Evolutionary conservation across 2,888 invertebrate species (phyloP), one percentile per base, ranked within the genome.

Genomic region (Allolobophora icterica): DNA sequence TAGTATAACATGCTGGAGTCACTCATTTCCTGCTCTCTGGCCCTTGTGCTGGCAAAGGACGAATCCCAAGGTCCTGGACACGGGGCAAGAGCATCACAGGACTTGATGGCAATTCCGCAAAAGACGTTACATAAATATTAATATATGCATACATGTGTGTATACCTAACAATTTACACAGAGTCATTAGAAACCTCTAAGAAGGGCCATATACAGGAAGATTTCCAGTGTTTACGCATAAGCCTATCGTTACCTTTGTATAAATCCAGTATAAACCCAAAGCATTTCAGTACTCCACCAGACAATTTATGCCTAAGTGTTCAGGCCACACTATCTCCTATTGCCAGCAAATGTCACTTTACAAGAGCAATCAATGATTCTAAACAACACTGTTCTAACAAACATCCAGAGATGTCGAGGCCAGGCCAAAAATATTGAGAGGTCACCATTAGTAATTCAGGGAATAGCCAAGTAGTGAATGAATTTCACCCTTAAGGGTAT

Each of bases 331-430:
- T 30, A 6, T n/a, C n/a, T n/a, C n/a, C n/a, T n/a, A n/a, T n/a
- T n/a, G 71, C n/a, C 71, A 71, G 71, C n/a, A 71, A 71, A 71
- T n/a, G 71, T 71, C n/a, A n/a, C n/a, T 71, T 71, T 30, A n/a
- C 30, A n/a, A 71, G 71, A n/a, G 71, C 71, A 71, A 71, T 71
- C 30, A n/a, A 30, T 71, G 71, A n/a, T 71, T n/a, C 71, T 71
- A 71, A 30, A 71, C 71, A 71, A 71, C 71, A n/a, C n/a, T n/a
- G 71, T 71, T 71, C 71, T 30, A 71, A 71, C 30, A 71, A 71
- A 71, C 6, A 71, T n/a, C 71, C n/a, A 71, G 30, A n/a, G 1
- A 71, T n/a, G n/a, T 71, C n/a, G 71, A 71, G 71, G n/a, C n/a
- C 71, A 71, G 8, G 17, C 52, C 52, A 52, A 52, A 71, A 4